Evolutionary conservation across 2,888 invertebrate species (phyloP).

Genomic region (Nomada ruficornis): DNA sequence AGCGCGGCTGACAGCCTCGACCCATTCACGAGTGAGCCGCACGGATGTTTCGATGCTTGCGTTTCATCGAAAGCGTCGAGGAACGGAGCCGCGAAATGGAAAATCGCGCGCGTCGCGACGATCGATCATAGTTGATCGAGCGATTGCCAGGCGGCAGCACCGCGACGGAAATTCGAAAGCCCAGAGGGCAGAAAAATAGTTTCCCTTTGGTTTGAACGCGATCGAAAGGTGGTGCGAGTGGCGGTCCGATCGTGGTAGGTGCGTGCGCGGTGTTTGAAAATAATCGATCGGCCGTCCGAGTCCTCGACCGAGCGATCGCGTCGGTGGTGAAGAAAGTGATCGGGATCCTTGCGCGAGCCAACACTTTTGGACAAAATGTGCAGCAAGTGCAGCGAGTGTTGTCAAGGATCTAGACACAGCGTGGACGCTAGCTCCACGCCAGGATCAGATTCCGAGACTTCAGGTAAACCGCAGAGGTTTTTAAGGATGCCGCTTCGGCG

Average conservation of each 20-base stretch:
- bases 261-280: too few relatives aligned
- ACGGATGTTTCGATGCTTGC: constrained; percentile 14
- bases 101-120: neutral
- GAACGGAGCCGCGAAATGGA: neutral
- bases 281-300: too few relatives aligned
- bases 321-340: constrained; percentile 16
- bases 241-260: too few relatives aligned
- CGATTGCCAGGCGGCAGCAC: neutral
- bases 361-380: constrained; percentile 79
- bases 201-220: constrained; percentile 22
- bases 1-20: neutral
- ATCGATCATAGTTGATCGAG: neutral
- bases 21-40: neutral
- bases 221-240: neutral
- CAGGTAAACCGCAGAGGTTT: constrained; percentile 74
- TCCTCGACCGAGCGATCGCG: neutral
- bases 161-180: neutral
- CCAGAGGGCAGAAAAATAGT: constrained; percentile 3
- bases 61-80: neutral
- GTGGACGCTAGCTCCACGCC: constrained; percentile 81
- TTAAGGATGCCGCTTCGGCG: too few relatives aligned
- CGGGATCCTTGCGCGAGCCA: neutral
- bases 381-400: constrained; percentile 85
- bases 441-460: constrained; percentile 81
- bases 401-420: constrained; percentile 82